Evolutionary conservation across 1,140 invertebrate species (phyloP), one percentile per base, ranked within the genome.

Genomic region (Orius laevigatus): DNA sequence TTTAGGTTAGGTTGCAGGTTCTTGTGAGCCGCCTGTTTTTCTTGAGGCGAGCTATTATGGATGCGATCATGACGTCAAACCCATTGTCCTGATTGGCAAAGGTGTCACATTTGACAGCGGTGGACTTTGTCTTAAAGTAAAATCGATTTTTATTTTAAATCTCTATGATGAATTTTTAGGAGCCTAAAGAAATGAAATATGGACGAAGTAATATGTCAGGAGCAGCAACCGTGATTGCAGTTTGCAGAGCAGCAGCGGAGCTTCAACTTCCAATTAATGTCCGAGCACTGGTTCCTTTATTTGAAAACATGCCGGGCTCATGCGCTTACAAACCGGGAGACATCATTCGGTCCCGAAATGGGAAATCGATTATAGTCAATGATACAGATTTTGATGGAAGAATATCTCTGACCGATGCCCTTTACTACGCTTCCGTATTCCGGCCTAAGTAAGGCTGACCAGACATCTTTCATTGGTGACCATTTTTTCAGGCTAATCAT

Each of bases 121-220:
- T 78, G 5, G 79, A 78, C 70, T 80, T 25, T 75, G 73, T 35
- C 49, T 80, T 6, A 80, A 78, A 57, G 8, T 38, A 12, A 16
- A 16, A 38, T 3, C 36, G 3, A 4, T 38, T 38, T 38, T 38
- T n/a, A n/a, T 34, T n/a, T 34, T 16, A 16, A 38, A 38, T 16
- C 3, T 16, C 3, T 38, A 16, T 3, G 15, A 38, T 4, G 36
- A 38, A n/a, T 3, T 4, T 38, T 38, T 16, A 31, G 57, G 57
- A 66, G 11, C 59, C 60, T 16, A 63, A 67, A 25, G 63, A 69
- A 33, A 77, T 78, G 69, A 68, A 72, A 51, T 59, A 64, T 33
- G 77, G 76, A 74, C 58, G 75, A 48, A 75, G 66, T 14, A 77
- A 79, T 34, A 78, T 79, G 75, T 74, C 73, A 25, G 77, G 77